Percentiles rank a stretch among this genome's conserved stretches.
Conservation (phyloP, 2,888 invertebrate species). For the Pharmacophagus antenor region DNA sequence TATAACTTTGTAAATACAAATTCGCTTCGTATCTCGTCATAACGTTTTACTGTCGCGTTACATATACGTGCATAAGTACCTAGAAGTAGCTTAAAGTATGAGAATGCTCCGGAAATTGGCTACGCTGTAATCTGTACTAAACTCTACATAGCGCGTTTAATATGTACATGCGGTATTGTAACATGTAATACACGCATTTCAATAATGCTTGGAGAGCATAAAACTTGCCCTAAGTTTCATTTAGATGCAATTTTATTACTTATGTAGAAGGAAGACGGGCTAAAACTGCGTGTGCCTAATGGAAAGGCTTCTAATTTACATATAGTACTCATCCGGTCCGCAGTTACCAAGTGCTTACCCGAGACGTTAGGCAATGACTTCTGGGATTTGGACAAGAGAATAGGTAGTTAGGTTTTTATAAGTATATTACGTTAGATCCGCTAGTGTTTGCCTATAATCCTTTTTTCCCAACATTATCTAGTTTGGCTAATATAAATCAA, state of each 20-base stretch:
- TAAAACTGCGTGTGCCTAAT: conserved; percentile 4
- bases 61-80: conserved; percentile 40
- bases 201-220: conserved; percentile 21
- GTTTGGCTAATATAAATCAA: no score
- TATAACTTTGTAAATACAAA: conserved; percentile 46
- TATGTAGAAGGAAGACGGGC: neutral
- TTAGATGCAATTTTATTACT: conserved; percentile 9
- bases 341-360: conserved; percentile 10
- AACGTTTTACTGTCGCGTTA: conserved; percentile 70
- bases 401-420: conserved; percentile 15
- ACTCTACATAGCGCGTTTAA: conserved; percentile 38
- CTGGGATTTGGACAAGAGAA: conserved; percentile 20
- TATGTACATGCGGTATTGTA: conserved; percentile 18
- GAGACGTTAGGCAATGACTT: conserved; percentile 19
- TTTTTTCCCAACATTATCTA: neutral
- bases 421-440: conserved; percentile 2
- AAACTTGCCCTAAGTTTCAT: neutral
- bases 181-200: conserved; percentile 22
- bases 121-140: conserved; percentile 55
- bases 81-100: conserved; percentile 49
- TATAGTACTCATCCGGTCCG: conserved; percentile 9
- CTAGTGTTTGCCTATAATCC: neutral
- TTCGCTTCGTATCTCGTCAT: conserved; percentile 69
- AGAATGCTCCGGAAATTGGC: conserved; percentile 62
- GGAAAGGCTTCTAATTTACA: conserved; percentile 18